These are phyloP conservation scores for Pangasius mekongensis DNA, from an alignment of 2,797 vertebrate genomes.

Conservation along the genomic window DNA sequence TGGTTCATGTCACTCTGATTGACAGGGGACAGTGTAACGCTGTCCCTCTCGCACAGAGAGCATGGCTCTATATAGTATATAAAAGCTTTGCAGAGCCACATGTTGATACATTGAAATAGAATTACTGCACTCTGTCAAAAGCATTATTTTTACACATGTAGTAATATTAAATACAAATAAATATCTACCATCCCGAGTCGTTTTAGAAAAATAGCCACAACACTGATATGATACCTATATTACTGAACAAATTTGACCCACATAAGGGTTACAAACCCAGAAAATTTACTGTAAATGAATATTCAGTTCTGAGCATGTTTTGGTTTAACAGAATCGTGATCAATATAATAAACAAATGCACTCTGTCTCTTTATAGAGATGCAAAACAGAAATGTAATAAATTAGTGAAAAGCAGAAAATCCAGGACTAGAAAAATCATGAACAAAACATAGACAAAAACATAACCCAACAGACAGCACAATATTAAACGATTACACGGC, in stretches of 20 bases:
- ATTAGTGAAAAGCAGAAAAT: background rate
- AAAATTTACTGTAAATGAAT: conserved; percentile 4
- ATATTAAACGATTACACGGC: background rate
- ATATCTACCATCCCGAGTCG: background rate
- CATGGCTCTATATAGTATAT: background rate
- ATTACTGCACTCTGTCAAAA: background rate
- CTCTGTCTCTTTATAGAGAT: conserved; percentile 6
- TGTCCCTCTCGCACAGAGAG: background rate
- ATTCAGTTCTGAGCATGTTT: conserved; percentile 31
- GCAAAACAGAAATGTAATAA: background rate
- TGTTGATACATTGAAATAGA: background rate
- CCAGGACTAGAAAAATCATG: background rate
- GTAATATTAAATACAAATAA: conserved; percentile 10
- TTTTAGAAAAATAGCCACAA: background rate
- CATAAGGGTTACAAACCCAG: background rate
- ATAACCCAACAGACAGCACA: background rate
- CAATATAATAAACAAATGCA: conserved; percentile 48
- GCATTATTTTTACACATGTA: background rate
- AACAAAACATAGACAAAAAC: background rate
- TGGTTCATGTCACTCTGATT: background rate
- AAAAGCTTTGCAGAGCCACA: background rate
- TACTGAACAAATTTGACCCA: conserved; percentile 2
- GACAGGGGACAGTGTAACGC: background rate
- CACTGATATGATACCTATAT: background rate
- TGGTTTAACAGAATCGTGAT: conserved; percentile 20